Percentiles rank a stretch among this genome's conserved stretches.
These are phyloP conservation scores for Saiga tatarica DNA, from an alignment of 2,113 vertebrate species.

Conservation along the genomic window DNA sequence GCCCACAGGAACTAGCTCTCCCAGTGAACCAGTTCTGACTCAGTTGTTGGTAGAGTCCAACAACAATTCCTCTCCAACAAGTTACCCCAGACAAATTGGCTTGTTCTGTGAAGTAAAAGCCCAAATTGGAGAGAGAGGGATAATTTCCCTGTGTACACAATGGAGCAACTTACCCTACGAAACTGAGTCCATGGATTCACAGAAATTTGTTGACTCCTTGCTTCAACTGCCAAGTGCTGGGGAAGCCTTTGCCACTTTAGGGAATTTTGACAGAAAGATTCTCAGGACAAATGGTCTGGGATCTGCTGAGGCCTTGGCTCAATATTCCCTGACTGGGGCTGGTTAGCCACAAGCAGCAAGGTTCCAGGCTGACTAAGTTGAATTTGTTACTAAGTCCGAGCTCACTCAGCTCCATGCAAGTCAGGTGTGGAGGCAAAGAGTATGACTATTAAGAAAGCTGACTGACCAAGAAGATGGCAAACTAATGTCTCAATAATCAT, in stretches of 20 bases:
- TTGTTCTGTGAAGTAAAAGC: neutral
- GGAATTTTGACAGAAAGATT: neutral
- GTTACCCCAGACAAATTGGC: neutral
- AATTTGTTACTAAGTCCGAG: neutral
- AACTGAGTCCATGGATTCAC: neutral
- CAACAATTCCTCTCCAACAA: neutral
- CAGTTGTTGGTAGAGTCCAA: neutral
- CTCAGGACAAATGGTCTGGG: neutral
- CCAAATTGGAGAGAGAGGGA: neutral
- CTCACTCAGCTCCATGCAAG: neutral
- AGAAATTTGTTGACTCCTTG: neutral
- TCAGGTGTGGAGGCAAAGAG: neutral
- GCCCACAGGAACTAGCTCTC: neutral
- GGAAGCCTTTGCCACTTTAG: neutral
- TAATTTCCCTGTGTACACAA: neutral
- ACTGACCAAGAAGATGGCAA: neutral
- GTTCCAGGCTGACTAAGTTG: neutral
- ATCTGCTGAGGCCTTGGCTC: neutral
- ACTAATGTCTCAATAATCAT: neutral
- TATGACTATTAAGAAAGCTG: neutral
- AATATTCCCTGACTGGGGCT: neutral
- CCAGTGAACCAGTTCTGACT: neutral
- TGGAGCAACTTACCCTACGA: neutral
- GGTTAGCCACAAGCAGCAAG: neutral
- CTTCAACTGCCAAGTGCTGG: neutral